Base-by-base conservation (phyloP, 2,797 vertebrate species). In the Cynodonichthys magdalenae region DNA sequence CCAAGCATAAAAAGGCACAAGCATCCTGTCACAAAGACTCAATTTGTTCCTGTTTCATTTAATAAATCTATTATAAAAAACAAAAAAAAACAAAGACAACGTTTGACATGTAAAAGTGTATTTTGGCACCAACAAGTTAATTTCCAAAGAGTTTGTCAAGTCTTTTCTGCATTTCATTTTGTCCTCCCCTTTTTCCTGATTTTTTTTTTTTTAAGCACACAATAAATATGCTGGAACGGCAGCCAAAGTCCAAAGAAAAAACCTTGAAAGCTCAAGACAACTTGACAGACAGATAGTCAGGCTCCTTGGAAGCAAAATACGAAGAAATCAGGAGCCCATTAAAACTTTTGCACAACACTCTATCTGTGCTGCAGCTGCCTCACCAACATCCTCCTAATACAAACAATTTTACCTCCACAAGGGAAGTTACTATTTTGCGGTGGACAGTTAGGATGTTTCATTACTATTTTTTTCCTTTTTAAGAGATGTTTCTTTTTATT, bases 361-460 rank as follows among this genome's bases (percentile, higher is more conserved):
- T 39, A 39, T 4, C 10, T 11, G 10, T 17, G 45, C 61, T 34
- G 8, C 31, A 17, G 17, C 44, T 51, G 18, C 45, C 17, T 15
- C 41, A 48, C 11, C 34, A 41, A 0, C 42, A 18, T 6, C 17
- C 45, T 39, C 19, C 39, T 5, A 46, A 31, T 31, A 47, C 27
- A 31, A 39, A 49, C 12, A 61, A 27, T 6, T 15, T 2, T 27
- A 42, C 31, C 19, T 66, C 34, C 54, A 27, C 55, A 64, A 11
- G 14, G 31, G 29, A 48, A 47, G 34, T 36, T n/a, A 20, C 11
- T 39, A 34, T 19, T 41, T 15, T 44, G 29, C 5, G 29, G 29
- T 51, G 41, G 11, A 45, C 55, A 44, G 11, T 52, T 48, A 2
- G 45, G 14, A 9, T 18, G 15, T 71, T 39, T 53, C 20, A 52